A percentile compares a stretch with the other conserved stretches of the same genome.
These are phyloP conservation scores for Psittacula cyanocephala DNA, from an alignment of 2,113 vertebrate species.

Conservation along the genomic window DNA sequence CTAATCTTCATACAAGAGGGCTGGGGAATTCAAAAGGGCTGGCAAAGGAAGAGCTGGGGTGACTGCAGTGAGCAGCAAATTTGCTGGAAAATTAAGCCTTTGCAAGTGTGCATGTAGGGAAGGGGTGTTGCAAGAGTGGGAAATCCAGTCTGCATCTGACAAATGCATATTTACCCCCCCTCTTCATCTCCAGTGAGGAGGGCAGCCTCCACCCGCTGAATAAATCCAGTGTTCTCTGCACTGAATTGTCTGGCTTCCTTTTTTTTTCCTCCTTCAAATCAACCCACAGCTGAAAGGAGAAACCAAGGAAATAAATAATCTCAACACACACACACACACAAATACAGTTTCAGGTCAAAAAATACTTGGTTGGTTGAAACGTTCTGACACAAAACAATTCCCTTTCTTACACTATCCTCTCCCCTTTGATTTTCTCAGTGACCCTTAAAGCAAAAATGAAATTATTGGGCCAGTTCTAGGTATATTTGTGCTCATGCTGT, in stretches of 20 bases:
- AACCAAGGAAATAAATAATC: not conserved
- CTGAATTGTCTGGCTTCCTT: not conserved
- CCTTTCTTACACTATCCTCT: not conserved
- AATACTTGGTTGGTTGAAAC: not conserved
- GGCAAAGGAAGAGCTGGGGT: not conserved
- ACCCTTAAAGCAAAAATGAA: not conserved
- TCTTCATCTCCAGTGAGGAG: not conserved
- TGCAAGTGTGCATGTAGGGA: not conserved
- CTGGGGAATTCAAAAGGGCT: not conserved
- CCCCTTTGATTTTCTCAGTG: not conserved
- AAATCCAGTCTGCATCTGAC: not conserved
- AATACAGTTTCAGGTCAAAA: not conserved
- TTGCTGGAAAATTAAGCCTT: not conserved
- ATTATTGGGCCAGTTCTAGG: not conserved
- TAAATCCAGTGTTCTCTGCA: not conserved
- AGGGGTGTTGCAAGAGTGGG: too few species aligned
- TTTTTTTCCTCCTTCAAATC: not conserved
- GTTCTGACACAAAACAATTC: not conserved
- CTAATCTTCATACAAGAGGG: not conserved
- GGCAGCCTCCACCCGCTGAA: not conserved
- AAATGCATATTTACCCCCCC: not conserved
- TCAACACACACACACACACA: not conserved
- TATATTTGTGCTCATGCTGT: not conserved
- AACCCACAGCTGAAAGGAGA: not conserved
- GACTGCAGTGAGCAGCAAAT: not conserved